These are phyloP conservation scores for Lutjanus campechanus DNA, from an alignment of 2,797 vertebrate species.

Conservation along the genomic window DNA sequence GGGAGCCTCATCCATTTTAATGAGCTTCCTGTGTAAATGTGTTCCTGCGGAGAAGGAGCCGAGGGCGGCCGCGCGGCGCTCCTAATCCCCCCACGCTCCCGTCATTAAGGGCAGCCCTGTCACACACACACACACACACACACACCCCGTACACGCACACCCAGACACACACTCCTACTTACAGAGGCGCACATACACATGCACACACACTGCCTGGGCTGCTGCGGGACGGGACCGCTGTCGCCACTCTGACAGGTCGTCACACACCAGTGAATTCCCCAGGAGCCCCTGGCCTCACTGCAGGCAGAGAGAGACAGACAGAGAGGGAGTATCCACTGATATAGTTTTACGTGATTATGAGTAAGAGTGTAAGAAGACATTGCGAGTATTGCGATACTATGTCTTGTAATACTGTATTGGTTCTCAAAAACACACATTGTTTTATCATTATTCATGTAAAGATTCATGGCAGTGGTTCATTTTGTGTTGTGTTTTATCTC, in stretches of 20 bases:
- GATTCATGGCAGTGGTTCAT: too few relatives aligned
- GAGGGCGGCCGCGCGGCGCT: constrained; percentile 86
- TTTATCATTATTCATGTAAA: too few relatives aligned
- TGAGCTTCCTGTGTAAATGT: constrained; percentile 91
- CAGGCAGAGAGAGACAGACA: constrained; percentile 61
- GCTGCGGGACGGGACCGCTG: constrained; percentile 79
- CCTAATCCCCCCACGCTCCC: constrained; percentile 88
- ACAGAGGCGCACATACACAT: constrained; percentile 42
- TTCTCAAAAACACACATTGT: too few relatives aligned
- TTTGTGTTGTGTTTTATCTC: too few relatives aligned
- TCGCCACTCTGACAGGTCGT: constrained; percentile 89
- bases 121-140: constrained; percentile 70
- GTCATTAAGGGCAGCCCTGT: constrained; percentile 89
- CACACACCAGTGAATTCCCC: constrained; percentile 88
- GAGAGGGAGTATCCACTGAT: constrained; percentile 39
- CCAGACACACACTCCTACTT: constrained; percentile 12
- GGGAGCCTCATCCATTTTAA: constrained; percentile 91
- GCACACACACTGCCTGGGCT: constrained; percentile 58
- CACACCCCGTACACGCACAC: constrained; percentile 42
- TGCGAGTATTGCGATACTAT: too few relatives aligned
- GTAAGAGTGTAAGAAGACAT: too few relatives aligned
- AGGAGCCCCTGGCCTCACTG: constrained; percentile 83
- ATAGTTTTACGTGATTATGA: constrained; percentile 63
- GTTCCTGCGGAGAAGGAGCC: constrained; percentile 87
- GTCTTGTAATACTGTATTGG: too few relatives aligned